Percentiles rank a stretch among this genome's conserved stretches.
phyloP scores from a whole-genome alignment of 1,140 invertebrate genomes.

The Charaxes varanes region DNA sequence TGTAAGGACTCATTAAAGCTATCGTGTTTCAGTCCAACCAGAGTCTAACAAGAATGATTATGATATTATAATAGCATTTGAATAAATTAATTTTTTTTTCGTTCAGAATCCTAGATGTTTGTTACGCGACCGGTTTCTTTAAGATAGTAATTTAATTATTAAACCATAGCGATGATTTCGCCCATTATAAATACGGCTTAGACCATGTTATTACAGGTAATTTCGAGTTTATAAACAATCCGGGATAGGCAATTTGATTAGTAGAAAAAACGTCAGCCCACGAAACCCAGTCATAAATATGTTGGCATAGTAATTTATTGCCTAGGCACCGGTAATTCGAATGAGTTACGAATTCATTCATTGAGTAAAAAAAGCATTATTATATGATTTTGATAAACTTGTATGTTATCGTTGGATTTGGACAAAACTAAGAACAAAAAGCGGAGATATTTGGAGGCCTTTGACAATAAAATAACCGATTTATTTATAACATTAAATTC shows the following conservation, averaged over 20 bases:
- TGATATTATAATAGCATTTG: too few relatives aligned
- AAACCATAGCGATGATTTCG: slow-evolving; percentile 34
- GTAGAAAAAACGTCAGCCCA: slow-evolving; percentile 15
- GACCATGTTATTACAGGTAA: slow-evolving; percentile 47
- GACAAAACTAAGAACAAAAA: too few relatives aligned
- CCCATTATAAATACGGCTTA: slow-evolving; percentile 31
- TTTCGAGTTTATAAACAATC: slow-evolving; percentile 48
- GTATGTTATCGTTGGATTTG: too few relatives aligned
- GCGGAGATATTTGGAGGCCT: too few relatives aligned
- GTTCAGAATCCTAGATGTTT: slow-evolving; percentile 15
- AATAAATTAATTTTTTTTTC: slow-evolving; percentile 19
- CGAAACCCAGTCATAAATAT: slow-evolving; percentile 18
- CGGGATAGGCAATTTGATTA: slow-evolving; percentile 9
- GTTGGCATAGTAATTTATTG: slow-evolving; percentile 15
- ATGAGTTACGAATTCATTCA: slow-evolving; percentile 16
- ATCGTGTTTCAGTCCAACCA: slow-evolving; percentile 2
- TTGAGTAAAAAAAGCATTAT: slow-evolving; percentile 16
- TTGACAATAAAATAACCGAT: too few relatives aligned
- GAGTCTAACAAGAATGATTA: slow-evolving; percentile 11
- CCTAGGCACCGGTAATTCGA: slow-evolving; percentile 9
- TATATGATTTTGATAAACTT: too few relatives aligned
- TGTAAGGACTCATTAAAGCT: too few relatives aligned
- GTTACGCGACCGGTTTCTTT: slow-evolving; percentile 23
- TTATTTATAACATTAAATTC: too few relatives aligned
- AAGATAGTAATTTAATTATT: slow-evolving; percentile 56